Base-by-base conservation (phyloP, 2,888 invertebrate species). In the Ditylenchus weischeri region DNA sequence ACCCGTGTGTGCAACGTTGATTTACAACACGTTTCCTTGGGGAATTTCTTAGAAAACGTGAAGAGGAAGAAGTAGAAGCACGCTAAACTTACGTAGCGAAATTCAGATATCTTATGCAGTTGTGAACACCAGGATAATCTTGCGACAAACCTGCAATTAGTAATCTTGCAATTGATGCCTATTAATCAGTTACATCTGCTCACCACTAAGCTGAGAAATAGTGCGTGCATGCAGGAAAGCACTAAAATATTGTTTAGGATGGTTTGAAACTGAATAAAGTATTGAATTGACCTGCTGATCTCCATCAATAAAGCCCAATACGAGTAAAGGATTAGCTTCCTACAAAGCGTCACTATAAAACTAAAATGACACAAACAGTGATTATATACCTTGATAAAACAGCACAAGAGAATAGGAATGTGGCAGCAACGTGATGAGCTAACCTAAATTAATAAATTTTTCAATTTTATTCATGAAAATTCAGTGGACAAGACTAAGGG, bases 251-350 rank as follows among this genome's bases (percentile, higher is more conserved):
- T 18, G 23, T 15, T 19, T 35, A 62, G 36, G 15, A 57, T 23
- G 48, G 47, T 18, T 66, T 13, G 54, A 62, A 23, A 38, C 23
- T 50, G 38, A 13, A 18, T 36, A 68, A 38, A 21, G n/a, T 47
- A 66, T 50, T 51, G 29, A 10, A 10, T 50, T 66, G 29, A 75
- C 78, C 79, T 79, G 71, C 78, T 80, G 43, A 78, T 72, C 64
- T 80, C 79, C 79, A 80, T 80, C n/a, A 79, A 66, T 13, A 80
- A 68, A 6, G 78, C 78, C 77, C 79, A 79, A 48, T 76, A 76
- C 38, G 74, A 75, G 48, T 74, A 76, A 13, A 77, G 64, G 8
- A 74, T 64, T 63, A 79, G 78, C 51, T 70, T 69, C 43, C 43
- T 43, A 6, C 2, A 43, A 43, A 43, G 43, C 5, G 8, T 6